phyloP scores from a whole-genome alignment of 2,888 invertebrate genomes.

The Pyrrhia umbra region DNA sequence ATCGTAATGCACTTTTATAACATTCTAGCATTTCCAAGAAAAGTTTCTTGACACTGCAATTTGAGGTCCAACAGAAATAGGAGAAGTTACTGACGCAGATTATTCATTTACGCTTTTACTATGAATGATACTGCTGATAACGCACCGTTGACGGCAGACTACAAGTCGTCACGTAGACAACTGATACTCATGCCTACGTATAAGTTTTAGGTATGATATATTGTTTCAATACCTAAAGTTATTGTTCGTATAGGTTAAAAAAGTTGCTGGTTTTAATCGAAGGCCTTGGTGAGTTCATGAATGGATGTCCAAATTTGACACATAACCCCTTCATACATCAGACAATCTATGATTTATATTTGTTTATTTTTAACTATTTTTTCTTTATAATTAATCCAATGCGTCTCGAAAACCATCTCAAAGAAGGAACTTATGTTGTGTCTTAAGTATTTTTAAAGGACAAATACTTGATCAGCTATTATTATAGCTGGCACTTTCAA shows the following conservation, averaged over 20 bases:
- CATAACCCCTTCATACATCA: no score
- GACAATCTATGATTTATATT: no score
- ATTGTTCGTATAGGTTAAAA: background rate
- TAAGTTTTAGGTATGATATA: background rate
- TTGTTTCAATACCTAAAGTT: no score
- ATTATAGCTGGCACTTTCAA: background rate
- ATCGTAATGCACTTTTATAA: background rate
- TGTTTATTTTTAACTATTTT: no score
- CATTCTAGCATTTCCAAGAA: constrained; percentile 25
- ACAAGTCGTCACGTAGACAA: constrained; percentile 35
- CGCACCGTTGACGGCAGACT: constrained; percentile 34
- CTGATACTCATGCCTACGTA: constrained; percentile 13
- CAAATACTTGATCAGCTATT: no score
- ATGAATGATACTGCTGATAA: constrained; percentile 48
- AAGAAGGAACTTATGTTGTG: no score
- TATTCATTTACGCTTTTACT: constrained; percentile 31
- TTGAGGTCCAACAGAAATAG: constrained; percentile 35
- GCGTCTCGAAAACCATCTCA: no score
- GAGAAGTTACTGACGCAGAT: constrained; percentile 26
- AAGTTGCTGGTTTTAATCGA: background rate
- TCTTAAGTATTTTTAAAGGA: background rate
- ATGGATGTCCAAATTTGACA: no score
- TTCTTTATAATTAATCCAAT: no score
- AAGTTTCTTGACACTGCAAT: constrained; percentile 37
- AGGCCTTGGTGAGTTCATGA: background rate